Evolutionary conservation across 1,140 invertebrate species (phyloP).

Genomic region (Gryon sp.): DNA sequence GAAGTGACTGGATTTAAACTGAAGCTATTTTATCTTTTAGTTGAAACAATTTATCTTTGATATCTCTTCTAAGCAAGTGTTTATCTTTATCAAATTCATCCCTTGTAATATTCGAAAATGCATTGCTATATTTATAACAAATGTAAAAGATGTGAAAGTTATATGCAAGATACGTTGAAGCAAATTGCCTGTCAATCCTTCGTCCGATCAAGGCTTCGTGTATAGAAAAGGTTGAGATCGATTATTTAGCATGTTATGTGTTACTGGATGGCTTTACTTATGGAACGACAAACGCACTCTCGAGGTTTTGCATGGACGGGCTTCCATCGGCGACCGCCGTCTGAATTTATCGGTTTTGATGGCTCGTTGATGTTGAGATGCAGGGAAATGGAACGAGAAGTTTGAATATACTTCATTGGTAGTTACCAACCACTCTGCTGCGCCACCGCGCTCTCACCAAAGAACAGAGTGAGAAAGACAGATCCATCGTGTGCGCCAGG

Average conservation of each 20-base stretch:
- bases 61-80: too few relatives aligned
- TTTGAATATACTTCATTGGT: slow-evolving; percentile 76
- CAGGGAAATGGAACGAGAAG: slow-evolving; percentile 60
- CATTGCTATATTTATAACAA: too few relatives aligned
- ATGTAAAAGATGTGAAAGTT: too few relatives aligned
- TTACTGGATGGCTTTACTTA: slow-evolving; percentile 64
- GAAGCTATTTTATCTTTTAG: too few relatives aligned
- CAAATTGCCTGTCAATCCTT: slow-evolving; percentile 72
- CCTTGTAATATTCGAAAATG: too few relatives aligned
- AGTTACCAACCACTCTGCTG: slow-evolving; percentile 74
- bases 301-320: slow-evolving; percentile 68
- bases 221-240: slow-evolving; percentile 61
- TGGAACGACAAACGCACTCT: slow-evolving; percentile 74
- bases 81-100: too few relatives aligned
- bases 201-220: slow-evolving; percentile 26
- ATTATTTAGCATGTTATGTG: slow-evolving; percentile 62
- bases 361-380: slow-evolving; percentile 58
- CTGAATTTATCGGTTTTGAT: slow-evolving; percentile 58
- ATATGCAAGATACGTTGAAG: slow-evolving; percentile 39
- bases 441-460: slow-evolving; percentile 46
- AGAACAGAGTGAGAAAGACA: slow-evolving; percentile 58
- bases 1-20: too few relatives aligned
- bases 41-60: too few relatives aligned
- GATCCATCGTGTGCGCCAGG: slow-evolving; percentile 69
- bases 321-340: slow-evolving; percentile 53